phyloP scores from a whole-genome alignment of 2,113 vertebrate species.

The Oceanodroma tethys region DNA sequence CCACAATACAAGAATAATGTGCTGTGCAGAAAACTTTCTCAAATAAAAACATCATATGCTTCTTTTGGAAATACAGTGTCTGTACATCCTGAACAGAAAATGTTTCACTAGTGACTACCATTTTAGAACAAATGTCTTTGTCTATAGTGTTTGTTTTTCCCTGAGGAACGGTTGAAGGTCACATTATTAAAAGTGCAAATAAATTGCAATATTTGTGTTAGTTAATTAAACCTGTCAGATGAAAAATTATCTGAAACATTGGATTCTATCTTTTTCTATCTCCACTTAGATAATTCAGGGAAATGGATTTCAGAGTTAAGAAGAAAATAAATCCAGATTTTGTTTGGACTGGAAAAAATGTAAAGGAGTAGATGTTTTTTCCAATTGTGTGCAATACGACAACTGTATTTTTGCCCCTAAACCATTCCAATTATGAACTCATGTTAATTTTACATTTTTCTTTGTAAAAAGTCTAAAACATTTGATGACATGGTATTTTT shows the following conservation, averaged over 20 bases:
- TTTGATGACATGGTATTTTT: background rate
- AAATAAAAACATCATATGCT: background rate
- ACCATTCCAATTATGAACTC: background rate
- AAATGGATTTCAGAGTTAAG: background rate
- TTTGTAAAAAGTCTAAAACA: background rate
- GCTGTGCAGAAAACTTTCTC: background rate
- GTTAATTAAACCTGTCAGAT: slow-evolving; percentile 64
- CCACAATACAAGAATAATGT: background rate
- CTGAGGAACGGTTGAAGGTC: slow-evolving; percentile 36
- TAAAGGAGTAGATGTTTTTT: background rate
- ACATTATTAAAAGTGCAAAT: slow-evolving; percentile 53
- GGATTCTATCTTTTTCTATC: background rate
- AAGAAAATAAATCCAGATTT: background rate
- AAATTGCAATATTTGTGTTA: slow-evolving; percentile 52
- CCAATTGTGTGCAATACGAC: background rate
- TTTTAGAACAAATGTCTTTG: slow-evolving; percentile 50
- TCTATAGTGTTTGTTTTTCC: slow-evolving; percentile 12
- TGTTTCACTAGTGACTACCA: slow-evolving; percentile 6
- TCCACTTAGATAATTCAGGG: background rate
- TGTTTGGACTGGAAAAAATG: background rate
- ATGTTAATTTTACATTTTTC: background rate
- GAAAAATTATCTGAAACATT: slow-evolving; percentile 12
- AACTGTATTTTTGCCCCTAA: background rate
- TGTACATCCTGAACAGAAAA: background rate
- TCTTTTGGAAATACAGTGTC: background rate